Conservation (phyloP, 1,140 invertebrate genomes). For the Lepidurus packardi region DNA sequence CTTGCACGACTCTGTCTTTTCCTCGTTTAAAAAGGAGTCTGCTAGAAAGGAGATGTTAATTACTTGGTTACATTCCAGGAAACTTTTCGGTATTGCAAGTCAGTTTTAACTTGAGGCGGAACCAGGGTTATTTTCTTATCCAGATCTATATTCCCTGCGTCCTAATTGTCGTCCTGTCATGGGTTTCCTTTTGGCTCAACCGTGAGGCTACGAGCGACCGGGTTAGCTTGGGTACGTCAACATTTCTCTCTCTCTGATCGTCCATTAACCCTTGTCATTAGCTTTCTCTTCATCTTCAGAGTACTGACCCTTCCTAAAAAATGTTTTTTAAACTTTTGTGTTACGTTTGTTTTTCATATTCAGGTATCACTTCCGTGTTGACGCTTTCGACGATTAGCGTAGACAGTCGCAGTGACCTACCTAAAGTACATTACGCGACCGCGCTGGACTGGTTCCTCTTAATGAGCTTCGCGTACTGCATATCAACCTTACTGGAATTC, state of each 20-base stretch:
- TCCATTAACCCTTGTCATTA: neutral
- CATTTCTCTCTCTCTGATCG: too few relatives aligned
- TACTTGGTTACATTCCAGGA: conserved; percentile 46
- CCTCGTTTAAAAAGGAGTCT: too few relatives aligned
- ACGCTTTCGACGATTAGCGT: conserved; percentile 84
- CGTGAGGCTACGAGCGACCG: conserved; percentile 86
- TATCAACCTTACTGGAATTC: conserved; percentile 73
- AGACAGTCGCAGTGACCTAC: conserved; percentile 75
- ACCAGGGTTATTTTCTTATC: conserved; percentile 88
- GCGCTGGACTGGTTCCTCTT: conserved; percentile 82
- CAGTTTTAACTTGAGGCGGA: conserved; percentile 79
- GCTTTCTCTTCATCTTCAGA: neutral
- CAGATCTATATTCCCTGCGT: conserved; percentile 92
- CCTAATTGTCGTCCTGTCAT: conserved; percentile 86
- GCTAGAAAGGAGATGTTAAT: conserved; percentile 30
- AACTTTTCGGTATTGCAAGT: conserved; percentile 73
- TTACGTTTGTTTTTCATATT: conserved; percentile 28
- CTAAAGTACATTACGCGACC: conserved; percentile 79
- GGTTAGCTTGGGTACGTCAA: conserved; percentile 65
- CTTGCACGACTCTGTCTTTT: neutral
- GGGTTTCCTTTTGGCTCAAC: conserved; percentile 97
- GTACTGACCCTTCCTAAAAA: neutral
- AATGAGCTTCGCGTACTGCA: conserved; percentile 77
- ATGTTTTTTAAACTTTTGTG: neutral
- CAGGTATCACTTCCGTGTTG: conserved; percentile 77